Conservation (phyloP, 1,140 invertebrate species). For the Dendrolimus kikuchii region DNA sequence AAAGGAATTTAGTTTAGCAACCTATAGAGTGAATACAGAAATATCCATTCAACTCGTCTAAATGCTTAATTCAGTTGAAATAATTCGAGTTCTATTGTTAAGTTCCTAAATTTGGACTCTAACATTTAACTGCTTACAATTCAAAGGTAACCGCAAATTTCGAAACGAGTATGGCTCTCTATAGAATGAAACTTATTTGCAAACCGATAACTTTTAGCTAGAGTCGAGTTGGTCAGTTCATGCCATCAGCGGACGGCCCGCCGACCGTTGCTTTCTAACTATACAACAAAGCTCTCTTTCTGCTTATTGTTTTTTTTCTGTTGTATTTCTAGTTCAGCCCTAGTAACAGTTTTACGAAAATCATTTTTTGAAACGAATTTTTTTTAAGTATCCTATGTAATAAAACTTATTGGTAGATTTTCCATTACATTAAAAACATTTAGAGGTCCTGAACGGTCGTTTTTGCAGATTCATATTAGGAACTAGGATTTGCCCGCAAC, state of each 20-base stretch:
- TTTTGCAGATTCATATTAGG: no score
- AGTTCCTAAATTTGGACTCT: constrained; percentile 60
- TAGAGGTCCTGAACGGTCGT: no score
- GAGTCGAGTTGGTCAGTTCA: constrained; percentile 39
- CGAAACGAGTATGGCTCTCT: constrained; percentile 51
- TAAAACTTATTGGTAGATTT: no score
- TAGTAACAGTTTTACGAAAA: no score
- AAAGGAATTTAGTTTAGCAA: constrained; percentile 44
- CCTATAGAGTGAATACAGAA: constrained; percentile 54
- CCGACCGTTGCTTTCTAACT: constrained; percentile 34
- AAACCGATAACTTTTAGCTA: constrained; percentile 60
- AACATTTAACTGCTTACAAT: constrained; percentile 66
- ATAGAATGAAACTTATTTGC: constrained; percentile 60
- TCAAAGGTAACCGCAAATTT: constrained; percentile 67
- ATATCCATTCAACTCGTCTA: constrained; percentile 57
- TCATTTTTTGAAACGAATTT: no score
- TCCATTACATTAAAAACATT: no score
- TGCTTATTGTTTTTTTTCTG: constrained; percentile 11
- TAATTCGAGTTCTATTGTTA: constrained; percentile 66
- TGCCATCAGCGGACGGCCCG: constrained; percentile 20
- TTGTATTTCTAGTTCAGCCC: no score
- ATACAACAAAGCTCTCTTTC: constrained; percentile 44
- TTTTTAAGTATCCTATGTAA: no score
- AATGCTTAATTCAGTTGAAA: constrained; percentile 63
- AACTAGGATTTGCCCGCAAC: no score